These are phyloP conservation scores for Acanthosepion lycidas DNA, from an alignment of 2,888 invertebrate genomes.

Conservation along the genomic window DNA sequence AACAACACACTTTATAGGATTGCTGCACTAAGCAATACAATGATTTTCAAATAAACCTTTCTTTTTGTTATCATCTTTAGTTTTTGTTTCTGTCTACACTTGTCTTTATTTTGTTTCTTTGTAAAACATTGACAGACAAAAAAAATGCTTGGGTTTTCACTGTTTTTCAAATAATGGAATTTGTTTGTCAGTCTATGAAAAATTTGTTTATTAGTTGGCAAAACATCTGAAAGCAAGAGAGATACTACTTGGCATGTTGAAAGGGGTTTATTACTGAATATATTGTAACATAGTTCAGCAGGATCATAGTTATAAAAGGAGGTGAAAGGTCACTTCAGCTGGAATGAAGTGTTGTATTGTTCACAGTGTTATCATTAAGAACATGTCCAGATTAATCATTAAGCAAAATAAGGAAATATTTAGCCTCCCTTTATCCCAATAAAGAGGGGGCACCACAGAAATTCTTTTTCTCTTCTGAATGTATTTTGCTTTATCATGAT, in stretches of 20 bases:
- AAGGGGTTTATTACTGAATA: not conserved
- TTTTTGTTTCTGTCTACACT: not conserved
- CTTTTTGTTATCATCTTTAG: not conserved
- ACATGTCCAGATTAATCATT: no score
- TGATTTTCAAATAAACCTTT: not conserved
- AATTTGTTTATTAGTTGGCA: not conserved
- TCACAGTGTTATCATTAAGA: no score
- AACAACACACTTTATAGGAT: constrained; percentile 20
- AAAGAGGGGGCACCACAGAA: no score
- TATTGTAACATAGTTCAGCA: not conserved
- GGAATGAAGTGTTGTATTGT: no score
- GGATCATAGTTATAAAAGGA: no score
- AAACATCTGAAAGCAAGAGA: constrained; percentile 33
- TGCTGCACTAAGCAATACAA: not conserved
- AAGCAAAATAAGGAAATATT: no score
- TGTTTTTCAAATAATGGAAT: not conserved
- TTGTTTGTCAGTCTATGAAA: not conserved
- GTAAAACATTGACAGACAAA: not conserved
- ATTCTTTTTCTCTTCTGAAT: no score
- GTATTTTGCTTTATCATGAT: no score
- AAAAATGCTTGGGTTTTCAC: not conserved
- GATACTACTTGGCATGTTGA: not conserved
- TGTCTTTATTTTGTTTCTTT: not conserved
- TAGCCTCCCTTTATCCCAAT: no score
- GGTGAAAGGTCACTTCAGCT: no score